Evolutionary conservation across 2,888 invertebrate species (phyloP).

Genomic region (Drosophila basisetae): DNA sequence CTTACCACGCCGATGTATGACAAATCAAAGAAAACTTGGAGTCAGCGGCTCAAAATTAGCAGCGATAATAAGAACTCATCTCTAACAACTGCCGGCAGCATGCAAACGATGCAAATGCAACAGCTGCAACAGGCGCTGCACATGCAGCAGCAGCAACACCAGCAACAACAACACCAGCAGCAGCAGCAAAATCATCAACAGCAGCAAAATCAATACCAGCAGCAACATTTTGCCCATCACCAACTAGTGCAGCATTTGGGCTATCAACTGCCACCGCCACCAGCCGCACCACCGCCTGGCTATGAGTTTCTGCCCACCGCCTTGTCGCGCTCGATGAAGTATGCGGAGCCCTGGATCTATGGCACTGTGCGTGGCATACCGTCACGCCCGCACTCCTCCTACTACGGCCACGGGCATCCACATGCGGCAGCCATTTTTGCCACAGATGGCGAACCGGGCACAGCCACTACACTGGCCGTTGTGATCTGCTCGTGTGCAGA

Average conservation of each 20-base stretch:
- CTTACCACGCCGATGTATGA: conserved; percentile 83
- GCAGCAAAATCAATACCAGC: conserved; percentile 58
- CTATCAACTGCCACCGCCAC: conserved; percentile 61
- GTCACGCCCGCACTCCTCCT: conserved; percentile 85
- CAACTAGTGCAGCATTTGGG: conserved; percentile 55
- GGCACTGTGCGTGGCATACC: conserved; percentile 89
- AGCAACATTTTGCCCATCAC: conserved; percentile 46
- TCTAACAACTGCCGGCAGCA: conserved; percentile 66
- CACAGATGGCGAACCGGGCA: conserved; percentile 27
- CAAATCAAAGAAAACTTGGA: conserved; percentile 89
- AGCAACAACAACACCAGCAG: conserved; percentile 72
- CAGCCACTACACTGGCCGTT: conserved; percentile 87
- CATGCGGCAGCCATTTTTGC: conserved; percentile 79
- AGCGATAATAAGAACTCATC: conserved; percentile 85
- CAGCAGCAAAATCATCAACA: conserved; percentile 55
- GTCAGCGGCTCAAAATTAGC: conserved; percentile 88
- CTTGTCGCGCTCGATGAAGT: conserved; percentile 93
- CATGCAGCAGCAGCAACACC: conserved; percentile 81
- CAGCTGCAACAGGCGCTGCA: conserved; percentile 57
- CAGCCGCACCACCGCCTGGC: conserved; percentile 52
- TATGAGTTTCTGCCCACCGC: conserved; percentile 86
- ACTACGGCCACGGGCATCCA: conserved; percentile 66
- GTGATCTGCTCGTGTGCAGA: conserved; percentile 93
- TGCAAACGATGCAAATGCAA: conserved; percentile 70
- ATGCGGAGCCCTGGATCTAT: conserved; percentile 94